Evolutionary conservation across 2,888 invertebrate genomes (phyloP), one percentile per base, ranked within the genome.

Genomic region (Chromoteleia sp.): DNA sequence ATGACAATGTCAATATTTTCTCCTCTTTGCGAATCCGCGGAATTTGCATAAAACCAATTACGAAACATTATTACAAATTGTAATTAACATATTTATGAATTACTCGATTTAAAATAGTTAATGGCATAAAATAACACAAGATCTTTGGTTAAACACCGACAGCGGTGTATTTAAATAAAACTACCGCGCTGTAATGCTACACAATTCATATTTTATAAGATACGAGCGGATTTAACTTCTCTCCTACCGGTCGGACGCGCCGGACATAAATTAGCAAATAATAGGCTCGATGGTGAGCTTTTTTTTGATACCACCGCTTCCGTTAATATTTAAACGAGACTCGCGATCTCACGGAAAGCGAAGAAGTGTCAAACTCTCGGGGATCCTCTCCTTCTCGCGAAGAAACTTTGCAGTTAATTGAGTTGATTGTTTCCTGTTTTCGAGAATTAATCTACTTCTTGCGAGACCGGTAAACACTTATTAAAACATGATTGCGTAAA

Each of bases 21-120:
- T 12, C 30, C 45, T 29, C 36, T 52, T 36, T 33, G 6, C 5
- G 4, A 36, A 2, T 8, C 10, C 10, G 3, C 6, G 10, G n/a
- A 7, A 56, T 45, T 68, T 30, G 19, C 54, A 68, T 68, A 56
- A 68, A 68, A 68, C 54, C 45, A 68, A 68, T 68, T 68, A 43
- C 41, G 56, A 30, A 45, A 68, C 67, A 54, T 54, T 56, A 45
- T 45, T 56, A 33, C 30, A 45, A 30, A 45, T 45, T 68, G 14
- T 19, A 21, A 70, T 58, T 58, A 58, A 10, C 48, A 58, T 70
- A 48, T 48, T 58, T 70, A 58, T 58, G 25, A 68, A 39, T 43
- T 0, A 21, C 10, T 43, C 7, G 39, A n/a, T 39, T 43, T 43
- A 21, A 8, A 33, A 33, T 33, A 10, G 33, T 33, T 10, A 33